Conservation (phyloP, 1,140 invertebrate species). For the Trichoplusia ni region DNA sequence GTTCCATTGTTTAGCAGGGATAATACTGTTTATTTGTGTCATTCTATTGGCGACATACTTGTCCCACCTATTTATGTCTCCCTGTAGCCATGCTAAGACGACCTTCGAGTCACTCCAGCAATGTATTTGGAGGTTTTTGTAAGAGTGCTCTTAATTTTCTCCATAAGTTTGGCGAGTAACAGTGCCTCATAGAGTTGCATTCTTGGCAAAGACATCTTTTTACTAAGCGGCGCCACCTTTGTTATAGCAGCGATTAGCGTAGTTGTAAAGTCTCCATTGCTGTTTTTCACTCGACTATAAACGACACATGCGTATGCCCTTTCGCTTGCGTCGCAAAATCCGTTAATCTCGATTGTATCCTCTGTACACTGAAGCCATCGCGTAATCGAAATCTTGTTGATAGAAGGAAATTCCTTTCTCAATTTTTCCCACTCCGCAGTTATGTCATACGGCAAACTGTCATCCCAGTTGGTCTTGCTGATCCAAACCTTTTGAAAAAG, state of each 20-base stretch:
- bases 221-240: conserved; percentile 30
- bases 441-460: conserved; percentile 27
- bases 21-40: not conserved
- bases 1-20: not conserved
- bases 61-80: not conserved
- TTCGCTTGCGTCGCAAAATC: not conserved
- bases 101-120: too few species aligned
- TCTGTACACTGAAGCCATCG: not conserved
- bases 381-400: not conserved
- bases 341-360: not conserved
- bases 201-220: conserved; percentile 21
- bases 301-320: conserved; percentile 45
- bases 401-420: not conserved
- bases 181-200: conserved; percentile 26
- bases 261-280: not conserved
- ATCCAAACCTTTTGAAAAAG: conserved; percentile 68
- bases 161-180: conserved; percentile 19
- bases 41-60: not conserved
- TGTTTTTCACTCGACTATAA: conserved; percentile 32
- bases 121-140: not conserved
- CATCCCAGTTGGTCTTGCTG: conserved; percentile 61
- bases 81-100: not conserved
- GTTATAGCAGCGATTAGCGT: conserved; percentile 19
- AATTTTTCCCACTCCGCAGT: not conserved
- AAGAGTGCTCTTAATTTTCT: conserved; percentile 8